A percentile compares a stretch with the other conserved stretches of the same genome.
Evolutionary conservation across 2,113 vertebrate genomes (phyloP).

Genomic region (Sceloporus undulatus): DNA sequence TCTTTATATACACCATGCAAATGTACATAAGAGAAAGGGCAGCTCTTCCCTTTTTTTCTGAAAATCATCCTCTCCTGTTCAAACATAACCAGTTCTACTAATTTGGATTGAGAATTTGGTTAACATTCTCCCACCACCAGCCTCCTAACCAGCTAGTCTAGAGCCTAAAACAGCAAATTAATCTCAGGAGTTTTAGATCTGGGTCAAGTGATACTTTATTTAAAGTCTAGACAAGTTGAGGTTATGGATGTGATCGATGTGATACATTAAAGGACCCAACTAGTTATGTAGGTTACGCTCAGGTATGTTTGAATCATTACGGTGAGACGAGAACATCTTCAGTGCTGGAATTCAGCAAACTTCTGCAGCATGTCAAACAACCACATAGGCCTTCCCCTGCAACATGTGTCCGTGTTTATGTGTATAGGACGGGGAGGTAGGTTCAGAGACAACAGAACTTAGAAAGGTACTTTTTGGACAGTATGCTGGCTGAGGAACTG

Average conservation of each 20-base stretch:
- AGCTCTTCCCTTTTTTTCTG: background rate
- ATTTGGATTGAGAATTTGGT: no score
- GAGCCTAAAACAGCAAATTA: background rate
- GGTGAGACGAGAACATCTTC: background rate
- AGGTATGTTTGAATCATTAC: background rate
- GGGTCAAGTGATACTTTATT: background rate
- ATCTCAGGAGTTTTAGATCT: background rate
- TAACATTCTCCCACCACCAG: rapidly evolving
- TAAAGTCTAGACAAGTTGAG: background rate
- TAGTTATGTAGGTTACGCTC: background rate
- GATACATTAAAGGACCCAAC: background rate
- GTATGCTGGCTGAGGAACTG: no score
- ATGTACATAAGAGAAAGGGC: background rate
- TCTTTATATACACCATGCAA: background rate
- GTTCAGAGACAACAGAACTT: background rate
- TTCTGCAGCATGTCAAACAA: background rate
- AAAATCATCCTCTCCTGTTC: rapidly evolving
- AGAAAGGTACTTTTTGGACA: no score
- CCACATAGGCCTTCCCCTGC: background rate
- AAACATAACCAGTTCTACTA: no score
- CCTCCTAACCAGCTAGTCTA: background rate
- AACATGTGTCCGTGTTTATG: no score
- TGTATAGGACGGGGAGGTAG: background rate
- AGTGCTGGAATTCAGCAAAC: background rate
- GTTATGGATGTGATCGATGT: background rate